Evolutionary conservation across 2,888 invertebrate genomes (phyloP), one percentile per base, ranked within the genome.

Genomic region (Xiphydria camelus): DNA sequence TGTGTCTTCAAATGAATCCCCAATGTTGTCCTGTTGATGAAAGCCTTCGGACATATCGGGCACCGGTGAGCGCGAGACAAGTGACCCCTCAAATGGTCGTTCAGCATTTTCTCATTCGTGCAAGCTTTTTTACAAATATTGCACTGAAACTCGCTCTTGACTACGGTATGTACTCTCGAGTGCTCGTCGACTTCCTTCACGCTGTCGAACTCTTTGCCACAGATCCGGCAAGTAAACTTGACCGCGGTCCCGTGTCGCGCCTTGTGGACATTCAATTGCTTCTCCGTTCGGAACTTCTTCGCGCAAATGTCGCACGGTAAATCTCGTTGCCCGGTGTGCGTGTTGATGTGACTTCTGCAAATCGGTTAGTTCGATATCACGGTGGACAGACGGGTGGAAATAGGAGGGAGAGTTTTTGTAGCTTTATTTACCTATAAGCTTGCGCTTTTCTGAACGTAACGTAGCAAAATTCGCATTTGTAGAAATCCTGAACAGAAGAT

Each of bases 121-220:
- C 67, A 67, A 2, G 41, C 1, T 49, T 62, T 60, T 31, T 62
- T 61, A 40, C 69, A 68, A 25, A 66, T 61, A 40, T 61, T 65
- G 39, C 69, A 69, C 32, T 58, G 62, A 9, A 52, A 55, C 9
- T 55, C 57, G 15, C 59, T 56, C 9, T 50, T 48, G 5, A 44
- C 44, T 5, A 50, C 45, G 19, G 61, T 59, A 36, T 71, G 70
- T 2, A 62, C 59, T 35, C 62, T 62, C n/a, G 65, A 64, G 22
- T 73, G 72, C 18, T 47, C 51, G 31, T 71, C 67, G 3, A 69
- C 68, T 32, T 65, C 71, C 1, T 53, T 62, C 3, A 70, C 52
- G 10, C 62, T 71, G 2, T 57, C 45, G 10, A 71, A 66, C 36
- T 67, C 58, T 48, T 65, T 61, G 2, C 55, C 60, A 35, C 73